phyloP scores from a whole-genome alignment of 1,140 invertebrate species.

The Drosophila pruinosa region DNA sequence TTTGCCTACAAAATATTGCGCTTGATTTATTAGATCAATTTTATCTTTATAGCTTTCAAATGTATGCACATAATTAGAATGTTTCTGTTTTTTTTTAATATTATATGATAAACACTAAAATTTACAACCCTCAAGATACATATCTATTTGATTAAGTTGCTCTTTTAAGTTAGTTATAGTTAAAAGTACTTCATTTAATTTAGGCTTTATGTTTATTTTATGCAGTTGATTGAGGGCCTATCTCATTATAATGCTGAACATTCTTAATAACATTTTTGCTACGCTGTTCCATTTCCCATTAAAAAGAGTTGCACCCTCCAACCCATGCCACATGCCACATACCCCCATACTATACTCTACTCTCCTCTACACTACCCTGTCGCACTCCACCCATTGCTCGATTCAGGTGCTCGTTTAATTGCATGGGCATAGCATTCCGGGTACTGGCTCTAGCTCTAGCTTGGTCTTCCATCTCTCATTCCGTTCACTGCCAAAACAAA shows the following conservation, averaged over 20 bases:
- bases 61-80: no score
- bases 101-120: no score
- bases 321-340: neutral
- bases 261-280: conserved; percentile 1
- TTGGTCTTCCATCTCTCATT: conserved; percentile 18
- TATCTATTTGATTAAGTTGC: neutral
- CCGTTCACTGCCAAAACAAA: conserved; percentile 70
- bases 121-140: no score
- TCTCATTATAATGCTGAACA: conserved; percentile 13
- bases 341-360: neutral
- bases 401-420: conserved; percentile 63
- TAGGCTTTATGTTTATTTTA: neutral
- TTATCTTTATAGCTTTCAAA: no score
- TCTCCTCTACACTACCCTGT: neutral
- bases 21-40: no score
- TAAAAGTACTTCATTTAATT: neutral
- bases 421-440: conserved; percentile 54
- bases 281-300: conserved; percentile 67
- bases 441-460: neutral
- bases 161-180: neutral
- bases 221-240: neutral
- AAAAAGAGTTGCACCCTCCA: conserved; percentile 26
- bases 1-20: no score
- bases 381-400: conserved; percentile 37
- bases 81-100: no score